These are phyloP conservation scores for Myotis davidii DNA, from an alignment of 2,113 vertebrate species.

Conservation along the genomic window DNA sequence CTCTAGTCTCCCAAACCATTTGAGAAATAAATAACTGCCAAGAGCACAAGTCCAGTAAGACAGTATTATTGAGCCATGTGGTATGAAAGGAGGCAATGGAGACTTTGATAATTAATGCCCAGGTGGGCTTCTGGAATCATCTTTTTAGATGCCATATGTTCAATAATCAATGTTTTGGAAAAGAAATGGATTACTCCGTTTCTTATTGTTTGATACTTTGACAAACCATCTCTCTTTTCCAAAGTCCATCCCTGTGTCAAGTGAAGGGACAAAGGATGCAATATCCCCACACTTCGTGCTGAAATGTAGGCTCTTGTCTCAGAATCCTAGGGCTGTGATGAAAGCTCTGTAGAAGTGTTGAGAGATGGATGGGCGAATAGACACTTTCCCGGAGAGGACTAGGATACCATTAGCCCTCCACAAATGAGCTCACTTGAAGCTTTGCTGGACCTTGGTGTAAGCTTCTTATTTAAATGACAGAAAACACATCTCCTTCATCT, in stretches of 20 bases:
- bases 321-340: not conserved
- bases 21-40: not conserved
- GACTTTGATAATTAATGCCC: not conserved
- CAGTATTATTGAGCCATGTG: not conserved
- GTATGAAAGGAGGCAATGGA: not conserved
- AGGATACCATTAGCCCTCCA: not conserved
- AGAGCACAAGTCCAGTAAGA: not conserved
- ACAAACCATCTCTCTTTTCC: not conserved
- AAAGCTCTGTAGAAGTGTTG: not conserved
- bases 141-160: not conserved
- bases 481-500: not conserved
- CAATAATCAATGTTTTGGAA: not conserved
- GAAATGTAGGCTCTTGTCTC: not conserved
- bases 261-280: not conserved
- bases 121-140: not conserved
- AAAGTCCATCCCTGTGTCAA: not conserved
- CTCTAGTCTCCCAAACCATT: conserved; percentile 18
- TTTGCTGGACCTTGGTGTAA: not conserved
- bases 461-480: not conserved
- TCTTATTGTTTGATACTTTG: not conserved
- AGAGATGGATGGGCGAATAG: not conserved
- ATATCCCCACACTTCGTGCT: not conserved
- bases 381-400: not conserved
- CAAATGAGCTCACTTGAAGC: not conserved
- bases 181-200: not conserved